phyloP scores from a whole-genome alignment of 2,113 vertebrate species.

The Cyanistes caeruleus region DNA sequence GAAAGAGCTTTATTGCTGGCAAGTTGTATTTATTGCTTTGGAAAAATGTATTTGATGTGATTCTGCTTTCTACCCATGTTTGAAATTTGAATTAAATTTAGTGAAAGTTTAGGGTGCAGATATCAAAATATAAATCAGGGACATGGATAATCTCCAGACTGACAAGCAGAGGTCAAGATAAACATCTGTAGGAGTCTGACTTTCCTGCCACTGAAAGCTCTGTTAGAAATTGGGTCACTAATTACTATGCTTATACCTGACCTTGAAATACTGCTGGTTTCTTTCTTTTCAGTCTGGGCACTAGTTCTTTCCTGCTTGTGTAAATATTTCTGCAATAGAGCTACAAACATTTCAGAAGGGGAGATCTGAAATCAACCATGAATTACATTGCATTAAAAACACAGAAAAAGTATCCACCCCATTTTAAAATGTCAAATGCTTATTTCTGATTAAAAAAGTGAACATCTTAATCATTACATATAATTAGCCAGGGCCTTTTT shows the following conservation, averaged over 20 bases:
- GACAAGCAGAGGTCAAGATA: background rate
- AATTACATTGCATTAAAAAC: background rate
- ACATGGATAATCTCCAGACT: background rate
- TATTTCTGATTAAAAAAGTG: background rate
- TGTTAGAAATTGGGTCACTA: conserved; percentile 13
- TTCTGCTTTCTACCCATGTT: background rate
- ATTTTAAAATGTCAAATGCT: background rate
- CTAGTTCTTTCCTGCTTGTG: background rate
- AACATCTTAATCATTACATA: background rate
- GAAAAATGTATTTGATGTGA: background rate
- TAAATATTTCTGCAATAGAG: conserved; percentile 12
- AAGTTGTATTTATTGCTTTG: background rate
- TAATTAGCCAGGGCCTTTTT: background rate
- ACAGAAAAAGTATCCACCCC: background rate
- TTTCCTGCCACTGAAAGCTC: background rate
- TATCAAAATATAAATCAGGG: background rate
- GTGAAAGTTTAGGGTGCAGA: background rate
- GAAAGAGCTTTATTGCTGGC: background rate
- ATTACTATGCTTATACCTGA: background rate
- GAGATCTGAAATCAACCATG: background rate
- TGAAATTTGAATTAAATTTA: background rate
- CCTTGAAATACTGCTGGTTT: background rate
- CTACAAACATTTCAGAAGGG: background rate
- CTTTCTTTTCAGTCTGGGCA: background rate
- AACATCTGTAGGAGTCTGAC: background rate